phyloP scores from a whole-genome alignment of 2,113 vertebrate species.

The Telmatochromis bifrenatus region DNA sequence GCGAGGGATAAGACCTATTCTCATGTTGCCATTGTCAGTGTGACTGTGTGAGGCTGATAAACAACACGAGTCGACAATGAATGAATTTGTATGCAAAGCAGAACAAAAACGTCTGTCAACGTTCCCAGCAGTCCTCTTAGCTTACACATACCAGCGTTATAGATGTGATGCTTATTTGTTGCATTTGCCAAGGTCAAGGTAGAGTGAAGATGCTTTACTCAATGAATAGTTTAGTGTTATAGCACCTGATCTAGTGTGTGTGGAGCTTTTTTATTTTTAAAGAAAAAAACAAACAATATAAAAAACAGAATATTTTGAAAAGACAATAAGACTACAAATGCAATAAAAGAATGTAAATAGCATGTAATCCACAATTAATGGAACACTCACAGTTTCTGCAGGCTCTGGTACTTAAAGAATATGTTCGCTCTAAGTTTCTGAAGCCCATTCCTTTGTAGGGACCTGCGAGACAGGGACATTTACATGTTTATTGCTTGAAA shows the following conservation, averaged over 20 bases:
- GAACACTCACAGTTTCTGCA: constrained; percentile 85
- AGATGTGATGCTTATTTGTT: background rate
- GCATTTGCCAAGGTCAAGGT: background rate
- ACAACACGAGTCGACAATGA: background rate
- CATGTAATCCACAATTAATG: background rate
- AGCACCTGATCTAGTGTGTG: background rate
- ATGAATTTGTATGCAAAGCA: background rate
- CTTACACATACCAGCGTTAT: background rate
- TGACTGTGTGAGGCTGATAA: constrained; percentile 18
- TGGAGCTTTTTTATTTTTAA: background rate
- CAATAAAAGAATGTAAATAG: fast-evolving
- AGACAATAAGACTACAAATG: background rate
- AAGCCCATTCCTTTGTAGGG: constrained; percentile 80
- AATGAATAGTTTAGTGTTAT: background rate
- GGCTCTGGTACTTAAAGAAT: constrained; percentile 80
- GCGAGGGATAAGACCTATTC: background rate
- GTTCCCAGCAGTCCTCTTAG: background rate
- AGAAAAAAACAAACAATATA: background rate
- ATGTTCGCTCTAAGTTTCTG: constrained; percentile 76
- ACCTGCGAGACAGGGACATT: constrained; percentile 68
- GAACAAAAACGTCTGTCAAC: background rate
- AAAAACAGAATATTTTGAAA: background rate
- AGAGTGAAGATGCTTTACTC: background rate
- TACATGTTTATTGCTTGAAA: background rate
- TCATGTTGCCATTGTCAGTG: background rate